These are phyloP conservation scores for Oophaga sylvatica DNA, from an alignment of 2,797 vertebrate genomes.

Conservation along the genomic window DNA sequence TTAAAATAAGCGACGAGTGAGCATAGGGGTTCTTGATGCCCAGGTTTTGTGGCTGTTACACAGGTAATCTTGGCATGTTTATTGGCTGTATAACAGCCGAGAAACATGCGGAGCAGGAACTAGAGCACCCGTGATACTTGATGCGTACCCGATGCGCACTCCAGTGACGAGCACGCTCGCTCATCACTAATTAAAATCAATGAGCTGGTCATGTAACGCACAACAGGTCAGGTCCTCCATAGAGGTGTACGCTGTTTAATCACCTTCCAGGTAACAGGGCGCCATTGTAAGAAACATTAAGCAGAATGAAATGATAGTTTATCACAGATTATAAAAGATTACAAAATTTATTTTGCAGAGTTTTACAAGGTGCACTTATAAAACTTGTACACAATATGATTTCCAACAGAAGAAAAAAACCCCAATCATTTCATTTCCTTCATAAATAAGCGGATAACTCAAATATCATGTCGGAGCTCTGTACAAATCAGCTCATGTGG, in stretches of 20 bases:
- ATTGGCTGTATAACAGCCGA: no score
- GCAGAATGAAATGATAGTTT: not conserved
- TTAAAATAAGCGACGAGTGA: no score
- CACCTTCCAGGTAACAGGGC: not conserved
- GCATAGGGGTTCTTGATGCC: no score
- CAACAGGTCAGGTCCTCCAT: not conserved
- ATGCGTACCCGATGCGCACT: no score
- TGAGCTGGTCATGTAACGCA: no score
- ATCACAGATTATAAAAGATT: slow-evolving; percentile 77
- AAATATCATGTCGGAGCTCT: slow-evolving; percentile 16
- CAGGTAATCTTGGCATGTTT: no score
- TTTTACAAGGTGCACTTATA: slow-evolving; percentile 83
- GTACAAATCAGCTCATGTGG: not conserved
- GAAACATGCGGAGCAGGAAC: no score
- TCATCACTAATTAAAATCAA: no score
- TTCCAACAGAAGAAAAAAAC: slow-evolving; percentile 72
- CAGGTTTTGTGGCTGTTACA: no score
- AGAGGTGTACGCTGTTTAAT: no score
- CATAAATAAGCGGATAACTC: slow-evolving; percentile 26
- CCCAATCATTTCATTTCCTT: slow-evolving; percentile 58
- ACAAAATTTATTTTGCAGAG: slow-evolving; percentile 82
- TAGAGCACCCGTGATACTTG: no score
- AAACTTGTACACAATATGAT: slow-evolving; percentile 80
- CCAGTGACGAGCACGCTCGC: no score
- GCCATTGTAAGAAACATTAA: not conserved